phyloP scores from a whole-genome alignment of 2,888 invertebrate genomes.

The Drosophila conformis region DNA sequence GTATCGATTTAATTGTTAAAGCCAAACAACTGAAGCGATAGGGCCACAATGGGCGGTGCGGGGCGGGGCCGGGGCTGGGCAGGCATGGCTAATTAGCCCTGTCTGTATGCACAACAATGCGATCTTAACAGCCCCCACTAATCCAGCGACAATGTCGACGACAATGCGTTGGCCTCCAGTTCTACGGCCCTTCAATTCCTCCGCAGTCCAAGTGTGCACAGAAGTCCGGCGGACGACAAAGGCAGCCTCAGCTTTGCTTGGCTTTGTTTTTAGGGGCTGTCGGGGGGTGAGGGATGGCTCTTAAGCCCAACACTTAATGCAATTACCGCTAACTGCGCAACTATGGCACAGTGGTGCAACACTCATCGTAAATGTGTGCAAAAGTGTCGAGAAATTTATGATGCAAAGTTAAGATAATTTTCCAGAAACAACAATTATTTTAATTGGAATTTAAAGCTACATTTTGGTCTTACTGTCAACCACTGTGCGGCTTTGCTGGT shows the following conservation, averaged over 20 bases:
- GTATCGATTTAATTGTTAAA: slow-evolving; percentile 73
- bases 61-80: slow-evolving; percentile 14
- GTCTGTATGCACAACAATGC: slow-evolving; percentile 44
- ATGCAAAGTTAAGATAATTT: too few relatives aligned
- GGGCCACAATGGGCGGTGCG: background rate
- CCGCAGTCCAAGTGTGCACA: background rate
- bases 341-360: slow-evolving; percentile 36
- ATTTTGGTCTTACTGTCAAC: background rate
- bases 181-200: background rate
- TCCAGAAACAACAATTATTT: too few relatives aligned
- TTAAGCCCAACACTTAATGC: slow-evolving; percentile 81
- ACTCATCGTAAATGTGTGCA: background rate
- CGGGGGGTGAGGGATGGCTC: slow-evolving; percentile 37
- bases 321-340: slow-evolving; percentile 67
- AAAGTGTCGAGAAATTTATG: background rate
- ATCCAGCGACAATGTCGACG: slow-evolving; percentile 71
- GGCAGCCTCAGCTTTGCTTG: slow-evolving; percentile 22
- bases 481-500: slow-evolving; percentile 32
- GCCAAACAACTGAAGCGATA: slow-evolving; percentile 54
- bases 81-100: slow-evolving; percentile 67
- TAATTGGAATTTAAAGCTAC: background rate
- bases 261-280: slow-evolving; percentile 9
- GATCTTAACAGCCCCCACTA: slow-evolving; percentile 58
- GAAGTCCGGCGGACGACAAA: background rate
- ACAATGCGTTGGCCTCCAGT: slow-evolving; percentile 23